Evolutionary conservation across 2,888 invertebrate species (phyloP).

Genomic region (Acronicta aceris): DNA sequence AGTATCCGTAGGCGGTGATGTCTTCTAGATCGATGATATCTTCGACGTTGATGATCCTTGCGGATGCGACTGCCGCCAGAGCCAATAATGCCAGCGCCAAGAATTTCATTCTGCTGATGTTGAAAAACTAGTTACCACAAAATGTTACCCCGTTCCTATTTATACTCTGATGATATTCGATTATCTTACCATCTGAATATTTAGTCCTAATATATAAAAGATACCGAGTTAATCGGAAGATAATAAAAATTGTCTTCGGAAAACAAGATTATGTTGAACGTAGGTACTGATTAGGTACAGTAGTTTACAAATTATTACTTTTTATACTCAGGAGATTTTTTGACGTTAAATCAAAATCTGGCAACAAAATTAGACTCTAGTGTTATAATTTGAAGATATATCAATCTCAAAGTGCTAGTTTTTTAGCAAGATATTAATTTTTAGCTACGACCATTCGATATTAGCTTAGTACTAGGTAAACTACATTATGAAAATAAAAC

Average conservation of each 20-base stretch:
- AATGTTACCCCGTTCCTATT: neutral
- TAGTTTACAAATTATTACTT: too few species aligned
- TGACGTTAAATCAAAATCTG: too few species aligned
- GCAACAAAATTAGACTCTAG: too few species aligned
- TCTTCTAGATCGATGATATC: conserved; percentile 41
- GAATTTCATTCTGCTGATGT: conserved; percentile 28
- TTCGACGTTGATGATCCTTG: conserved; percentile 33
- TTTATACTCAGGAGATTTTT: too few species aligned
- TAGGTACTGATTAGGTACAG: too few species aligned
- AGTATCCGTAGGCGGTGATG: conserved; percentile 53
- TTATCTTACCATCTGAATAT: neutral
- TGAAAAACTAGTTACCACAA: neutral
- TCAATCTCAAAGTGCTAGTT: too few species aligned
- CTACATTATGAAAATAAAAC: too few species aligned
- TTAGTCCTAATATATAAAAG: neutral
- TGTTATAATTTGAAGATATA: too few species aligned
- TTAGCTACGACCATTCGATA: too few species aligned
- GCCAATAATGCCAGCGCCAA: conserved; percentile 34
- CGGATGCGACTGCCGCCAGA: conserved; percentile 41
- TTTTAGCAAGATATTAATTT: too few species aligned
- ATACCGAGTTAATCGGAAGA: neutral
- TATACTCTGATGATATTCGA: neutral
- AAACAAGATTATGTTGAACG: neutral
- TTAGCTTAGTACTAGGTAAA: too few species aligned
- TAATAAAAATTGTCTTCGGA: neutral